Base-by-base conservation (phyloP, 2,113 vertebrate species). In the Micronisus gabar region DNA sequence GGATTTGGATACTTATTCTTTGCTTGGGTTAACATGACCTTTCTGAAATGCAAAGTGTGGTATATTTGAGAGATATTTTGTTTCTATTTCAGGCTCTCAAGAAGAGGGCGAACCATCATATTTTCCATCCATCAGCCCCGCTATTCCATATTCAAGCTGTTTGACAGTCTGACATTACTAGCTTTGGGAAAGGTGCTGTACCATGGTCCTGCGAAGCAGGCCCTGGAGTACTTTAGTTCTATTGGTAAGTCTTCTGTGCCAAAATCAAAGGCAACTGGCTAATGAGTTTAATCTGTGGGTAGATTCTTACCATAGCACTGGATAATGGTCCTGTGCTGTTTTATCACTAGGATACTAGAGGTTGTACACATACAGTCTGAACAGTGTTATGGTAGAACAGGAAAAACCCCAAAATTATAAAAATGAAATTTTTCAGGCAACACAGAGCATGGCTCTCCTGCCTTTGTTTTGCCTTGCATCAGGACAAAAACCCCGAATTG, bases 121-220 rank as follows among this genome's bases (percentile, higher is more conserved):
- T 97, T 98, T 80, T 98, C 98, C 17, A 98, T 98, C 91, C 98
- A 98, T 65, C 98, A 98, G 83, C 98, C 98, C 16, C 98, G 97
- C 21, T 98, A 98, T 47, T 98, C 97, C 40, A 98, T 98, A 93
- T 98, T 97, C 94, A 98, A 98, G 84, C 94, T 98, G 55, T 98
- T 98, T 93, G 98, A 98, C 76, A 97, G 97, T 61, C 61, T 98
- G 81, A 98, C 97, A 1, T 88, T 98, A 40, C 75, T 98, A 72
- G 97, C 97, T 81, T 85, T 88, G 3, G 98, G 98, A 43, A 98
- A 95, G 50, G 96, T 98, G 86, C 79, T 98, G 47, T 98, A 97
- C 78, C 98, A 98, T 3, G 98, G 98, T 50, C 96, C 97, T 78
- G 95, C 97, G 0, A 96, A 95, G 41, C 58, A 97, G 1, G 97